Evolutionary conservation across 2,797 vertebrate species (phyloP).

Genomic region (Salmo trutta): DNA sequence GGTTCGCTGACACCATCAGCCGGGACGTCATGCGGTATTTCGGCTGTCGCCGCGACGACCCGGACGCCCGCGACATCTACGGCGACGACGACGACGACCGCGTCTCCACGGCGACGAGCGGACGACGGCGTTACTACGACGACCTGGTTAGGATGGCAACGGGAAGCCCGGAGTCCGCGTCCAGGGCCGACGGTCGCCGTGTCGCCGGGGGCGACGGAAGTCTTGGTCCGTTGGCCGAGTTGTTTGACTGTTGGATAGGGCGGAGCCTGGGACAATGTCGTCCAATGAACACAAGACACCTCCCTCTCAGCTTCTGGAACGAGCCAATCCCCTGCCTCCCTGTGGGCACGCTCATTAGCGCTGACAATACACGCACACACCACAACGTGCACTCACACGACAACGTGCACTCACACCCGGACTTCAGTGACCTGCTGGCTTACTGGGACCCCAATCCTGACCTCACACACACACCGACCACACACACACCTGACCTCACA

Average conservation of each 20-base stretch:
- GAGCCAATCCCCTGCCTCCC: conserved; percentile 76
- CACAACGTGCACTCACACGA: conserved; percentile 32
- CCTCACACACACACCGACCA: no score
- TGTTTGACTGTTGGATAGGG: conserved; percentile 82
- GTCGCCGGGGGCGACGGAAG: conserved; percentile 33
- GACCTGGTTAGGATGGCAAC: conserved; percentile 75
- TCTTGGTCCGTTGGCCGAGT: conserved; percentile 88
- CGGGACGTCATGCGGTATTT: conserved; percentile 92
- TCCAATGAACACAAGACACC: conserved; percentile 86
- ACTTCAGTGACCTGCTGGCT: conserved; percentile 93
- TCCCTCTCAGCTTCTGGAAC: conserved; percentile 93
- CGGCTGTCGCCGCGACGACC: conserved; percentile 74
- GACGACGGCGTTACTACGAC: conserved; percentile 77
- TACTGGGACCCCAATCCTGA: conserved; percentile 83
- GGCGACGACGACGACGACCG: conserved; percentile 71
- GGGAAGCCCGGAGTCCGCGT: conserved; percentile 40
- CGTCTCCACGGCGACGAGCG: conserved; percentile 28
- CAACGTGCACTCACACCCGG: conserved; percentile 51
- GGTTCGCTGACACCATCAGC: conserved; percentile 90
- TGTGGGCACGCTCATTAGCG: conserved; percentile 19
- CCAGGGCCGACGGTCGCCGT: conserved; percentile 27
- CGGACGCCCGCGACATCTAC: conserved; percentile 64
- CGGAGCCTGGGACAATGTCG: conserved; percentile 75
- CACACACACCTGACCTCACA: conserved; percentile 52
- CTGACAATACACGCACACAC: conserved; percentile 18